Evolutionary conservation across 2,797 vertebrate species (phyloP), one percentile per base, ranked within the genome.

Genomic region (Rhyacichthys aspro): DNA sequence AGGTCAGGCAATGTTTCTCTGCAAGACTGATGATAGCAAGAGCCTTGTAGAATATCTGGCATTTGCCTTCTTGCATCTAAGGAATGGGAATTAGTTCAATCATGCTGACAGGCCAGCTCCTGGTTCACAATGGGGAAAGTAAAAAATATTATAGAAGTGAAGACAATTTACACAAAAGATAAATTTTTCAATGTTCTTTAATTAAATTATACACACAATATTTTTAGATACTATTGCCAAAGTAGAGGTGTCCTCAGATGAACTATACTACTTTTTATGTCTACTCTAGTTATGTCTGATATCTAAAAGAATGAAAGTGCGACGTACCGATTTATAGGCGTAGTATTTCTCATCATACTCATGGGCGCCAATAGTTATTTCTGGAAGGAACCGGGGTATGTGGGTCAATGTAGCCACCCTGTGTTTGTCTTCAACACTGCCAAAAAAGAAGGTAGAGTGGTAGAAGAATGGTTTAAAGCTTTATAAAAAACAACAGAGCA

Each of bases 371-470:
- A 98, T 66, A 1, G 95, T 97, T 67, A 95, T 37, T 78, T 98
- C 97, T 0, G 97, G 96, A 48, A 98, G 64, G 49, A 92, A 98
- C 50, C 3, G 11, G 0, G 96, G 93, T 63, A 95, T 58, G 54
- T 84, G 56, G 0, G 83, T 78, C 45, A 92, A 62, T 1, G 61
- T 55, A 8, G 90, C 67, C 60, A 98, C 92, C 3, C 1, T 34
- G 0, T 46, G 7, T 65, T 97, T 98, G 78, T 98, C 79, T 73
- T 95, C 88, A 38, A 94, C 92, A 0, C 96, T 98, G 67, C 4
- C 33, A 16, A 62, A 74, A 1, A 18, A 39, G 19, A 17, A 43
- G 46, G 5, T 3, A 47, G 6, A 11, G 41, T 3, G 9, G 16
- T 36, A 11, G 11, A 52, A 19, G 3, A 11, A 18, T 18, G 16